Evolutionary conservation across 1,140 invertebrate genomes (phyloP).

Genomic region (Holcopasites calliopsidis): DNA sequence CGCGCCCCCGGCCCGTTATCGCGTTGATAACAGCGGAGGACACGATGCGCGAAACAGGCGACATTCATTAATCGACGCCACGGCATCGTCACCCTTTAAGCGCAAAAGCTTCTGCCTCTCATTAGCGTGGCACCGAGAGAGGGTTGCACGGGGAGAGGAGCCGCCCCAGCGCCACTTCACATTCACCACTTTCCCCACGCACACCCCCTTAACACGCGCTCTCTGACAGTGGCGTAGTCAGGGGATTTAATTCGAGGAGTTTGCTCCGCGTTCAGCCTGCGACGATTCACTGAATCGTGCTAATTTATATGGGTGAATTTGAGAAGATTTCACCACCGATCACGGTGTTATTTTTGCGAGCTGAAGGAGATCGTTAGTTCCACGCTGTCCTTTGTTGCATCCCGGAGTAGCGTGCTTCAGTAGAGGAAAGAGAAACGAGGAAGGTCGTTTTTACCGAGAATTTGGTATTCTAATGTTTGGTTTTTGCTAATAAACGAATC

Average conservation of each 20-base stretch:
- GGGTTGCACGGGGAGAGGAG: slow-evolving; percentile 21
- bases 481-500: no score
- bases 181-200: slow-evolving; percentile 18
- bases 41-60: slow-evolving; percentile 24
- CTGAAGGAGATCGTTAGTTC: no score
- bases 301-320: no score
- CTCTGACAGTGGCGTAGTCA: slow-evolving; percentile 22
- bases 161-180: slow-evolving; percentile 31
- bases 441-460: no score
- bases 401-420: no score
- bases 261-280: not conserved
- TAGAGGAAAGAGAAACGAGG: no score
- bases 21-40: slow-evolving; percentile 42
- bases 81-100: slow-evolving; percentile 55
- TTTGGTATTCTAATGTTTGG: no score
- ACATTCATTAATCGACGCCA: slow-evolving; percentile 61
- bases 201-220: not conserved
- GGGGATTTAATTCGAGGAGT: slow-evolving; percentile 20
- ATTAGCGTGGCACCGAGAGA: slow-evolving; percentile 58
- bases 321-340: no score
- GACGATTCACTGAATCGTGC: not conserved
- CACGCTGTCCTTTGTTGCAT: no score
- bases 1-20: slow-evolving; percentile 34
- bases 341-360: no score
- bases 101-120: slow-evolving; percentile 59